Evolutionary conservation across 1,140 invertebrate species (phyloP).

Genomic region (Idris sp.): DNA sequence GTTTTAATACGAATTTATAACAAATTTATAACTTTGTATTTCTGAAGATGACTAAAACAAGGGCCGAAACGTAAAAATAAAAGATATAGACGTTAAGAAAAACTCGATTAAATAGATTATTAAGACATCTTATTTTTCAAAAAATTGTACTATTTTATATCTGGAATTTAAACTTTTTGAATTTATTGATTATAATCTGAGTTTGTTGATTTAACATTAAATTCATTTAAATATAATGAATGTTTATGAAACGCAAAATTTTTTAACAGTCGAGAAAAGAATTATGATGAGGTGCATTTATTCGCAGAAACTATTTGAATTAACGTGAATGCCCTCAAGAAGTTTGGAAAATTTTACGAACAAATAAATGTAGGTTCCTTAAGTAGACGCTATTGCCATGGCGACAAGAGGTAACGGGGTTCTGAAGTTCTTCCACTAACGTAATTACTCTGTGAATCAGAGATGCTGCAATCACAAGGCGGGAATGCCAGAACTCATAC

Average conservation of each 20-base stretch:
- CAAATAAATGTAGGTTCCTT: conserved; percentile 46
- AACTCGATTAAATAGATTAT: too few species aligned
- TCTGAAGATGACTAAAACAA: too few species aligned
- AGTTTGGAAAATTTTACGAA: conserved; percentile 33
- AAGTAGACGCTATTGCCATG: conserved; percentile 24
- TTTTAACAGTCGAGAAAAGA: neutral
- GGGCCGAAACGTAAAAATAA: too few species aligned
- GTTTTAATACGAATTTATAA: too few species aligned
- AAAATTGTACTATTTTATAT: too few species aligned
- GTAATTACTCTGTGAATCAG: conserved; percentile 67
- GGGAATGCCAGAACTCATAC: conserved; percentile 44
- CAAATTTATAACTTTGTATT: too few species aligned
- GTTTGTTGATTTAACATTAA: conserved; percentile 21
- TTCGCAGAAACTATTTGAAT: conserved; percentile 47
- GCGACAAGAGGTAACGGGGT: conserved; percentile 24
- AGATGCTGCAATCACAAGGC: conserved; percentile 67
- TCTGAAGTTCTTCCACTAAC: conserved; percentile 52
- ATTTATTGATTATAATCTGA: neutral
- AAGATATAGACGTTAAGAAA: too few species aligned
- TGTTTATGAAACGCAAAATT: conserved; percentile 20
- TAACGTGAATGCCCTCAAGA: conserved; percentile 9
- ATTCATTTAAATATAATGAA: conserved; percentile 23
- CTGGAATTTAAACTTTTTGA: too few species aligned
- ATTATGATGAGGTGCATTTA: conserved; percentile 17
- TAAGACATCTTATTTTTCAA: too few species aligned